A percentile compares a stretch with the other conserved stretches of the same genome.
phyloP scores from a whole-genome alignment of 2,888 invertebrate species.

The Cerastoderma edule region DNA sequence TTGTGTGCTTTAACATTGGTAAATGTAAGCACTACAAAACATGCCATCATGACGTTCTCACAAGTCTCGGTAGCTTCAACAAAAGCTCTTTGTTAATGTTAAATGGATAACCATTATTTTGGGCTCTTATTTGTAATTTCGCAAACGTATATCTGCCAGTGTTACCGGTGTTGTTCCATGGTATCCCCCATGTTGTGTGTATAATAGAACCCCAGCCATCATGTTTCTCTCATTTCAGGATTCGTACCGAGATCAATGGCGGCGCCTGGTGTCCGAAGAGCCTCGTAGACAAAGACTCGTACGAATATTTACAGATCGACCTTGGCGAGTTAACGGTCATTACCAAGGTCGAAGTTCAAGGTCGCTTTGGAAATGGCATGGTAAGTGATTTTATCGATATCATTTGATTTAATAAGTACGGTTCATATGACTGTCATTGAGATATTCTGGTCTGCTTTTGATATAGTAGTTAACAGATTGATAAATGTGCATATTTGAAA shows the following conservation, averaged over 20 bases:
- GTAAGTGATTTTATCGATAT: no score
- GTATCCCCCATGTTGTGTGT: neutral
- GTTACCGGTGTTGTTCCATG: neutral
- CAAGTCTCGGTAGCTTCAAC: no score
- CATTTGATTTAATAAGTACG: no score
- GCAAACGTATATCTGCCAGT: neutral
- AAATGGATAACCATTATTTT: neutral
- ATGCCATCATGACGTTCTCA: no score
- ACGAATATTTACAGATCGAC: conserved; percentile 94
- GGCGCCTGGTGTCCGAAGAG: conserved; percentile 97
- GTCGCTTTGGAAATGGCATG: conserved; percentile 94
- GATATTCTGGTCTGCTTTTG: no score
- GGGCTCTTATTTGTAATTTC: neutral
- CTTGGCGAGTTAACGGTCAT: conserved; percentile 91
- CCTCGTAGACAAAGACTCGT: conserved; percentile 87
- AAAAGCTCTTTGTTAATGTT: neutral
- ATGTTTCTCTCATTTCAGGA: conserved; percentile 86
- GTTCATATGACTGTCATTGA: no score
- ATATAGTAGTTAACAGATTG: no score
- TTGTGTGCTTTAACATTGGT: no score
- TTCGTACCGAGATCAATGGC: conserved; percentile 92
- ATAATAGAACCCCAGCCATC: no score
- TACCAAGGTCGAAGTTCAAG: conserved; percentile 94
- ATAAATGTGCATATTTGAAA: no score
- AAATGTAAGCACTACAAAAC: no score